Evolutionary conservation across 2,113 vertebrate genomes (phyloP).

Genomic region (Paratilapia polleni): DNA sequence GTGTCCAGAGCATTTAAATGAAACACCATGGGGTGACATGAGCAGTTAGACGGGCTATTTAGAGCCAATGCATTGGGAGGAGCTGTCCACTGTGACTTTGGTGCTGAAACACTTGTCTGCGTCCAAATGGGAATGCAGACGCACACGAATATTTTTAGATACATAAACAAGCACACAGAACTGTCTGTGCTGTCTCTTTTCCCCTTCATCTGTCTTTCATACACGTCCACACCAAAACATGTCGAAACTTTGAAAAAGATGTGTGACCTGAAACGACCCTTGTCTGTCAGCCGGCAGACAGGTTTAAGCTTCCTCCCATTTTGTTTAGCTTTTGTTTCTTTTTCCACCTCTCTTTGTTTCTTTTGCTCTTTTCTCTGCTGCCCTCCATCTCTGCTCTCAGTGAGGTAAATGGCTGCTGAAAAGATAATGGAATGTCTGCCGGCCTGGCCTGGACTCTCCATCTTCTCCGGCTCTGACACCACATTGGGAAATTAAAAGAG

Average conservation of each 20-base stretch:
- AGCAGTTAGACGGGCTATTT: not conserved
- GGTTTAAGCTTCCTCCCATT: constrained; percentile 41
- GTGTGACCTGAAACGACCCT: not conserved
- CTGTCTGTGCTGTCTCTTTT: not conserved
- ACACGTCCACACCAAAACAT: constrained; percentile 9
- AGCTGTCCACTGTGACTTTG: constrained; percentile 63
- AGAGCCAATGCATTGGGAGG: constrained; percentile 10
- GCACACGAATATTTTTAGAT: not conserved
- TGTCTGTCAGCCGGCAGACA: constrained; percentile 29
- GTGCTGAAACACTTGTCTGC: constrained; percentile 66
- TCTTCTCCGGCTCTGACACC: constrained; percentile 67
- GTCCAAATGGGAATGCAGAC: not conserved
- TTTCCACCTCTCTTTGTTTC: constrained; percentile 47
- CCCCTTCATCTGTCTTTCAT: not conserved
- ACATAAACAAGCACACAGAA: not conserved
- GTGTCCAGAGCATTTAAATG: too few species aligned
- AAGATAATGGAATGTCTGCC: constrained; percentile 83
- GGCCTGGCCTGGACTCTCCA: constrained; percentile 69
- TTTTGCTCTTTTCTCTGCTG: constrained; percentile 50
- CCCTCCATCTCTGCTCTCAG: constrained; percentile 49
- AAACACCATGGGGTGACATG: not conserved
- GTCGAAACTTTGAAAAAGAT: constrained; percentile 13
- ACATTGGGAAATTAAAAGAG: constrained; percentile 77
- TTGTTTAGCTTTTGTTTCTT: constrained; percentile 51
- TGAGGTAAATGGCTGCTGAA: constrained; percentile 80